Percentiles rank a stretch among this genome's conserved stretches.
Evolutionary conservation across 1,140 invertebrate genomes (phyloP).

Genomic region (Pseudomyrmex dendroicus): DNA sequence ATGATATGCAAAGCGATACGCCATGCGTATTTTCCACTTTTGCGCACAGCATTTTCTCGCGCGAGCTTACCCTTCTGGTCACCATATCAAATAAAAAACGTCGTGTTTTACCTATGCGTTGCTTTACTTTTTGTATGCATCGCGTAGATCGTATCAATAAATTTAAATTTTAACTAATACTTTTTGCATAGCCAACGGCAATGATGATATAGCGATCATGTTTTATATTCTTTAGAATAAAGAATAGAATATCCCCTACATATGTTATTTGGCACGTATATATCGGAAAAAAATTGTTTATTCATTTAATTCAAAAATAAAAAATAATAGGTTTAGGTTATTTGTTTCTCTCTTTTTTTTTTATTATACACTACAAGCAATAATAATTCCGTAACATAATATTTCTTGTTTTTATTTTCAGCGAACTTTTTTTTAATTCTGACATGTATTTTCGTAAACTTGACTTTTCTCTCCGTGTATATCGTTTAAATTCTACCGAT

Average conservation of each 20-base stretch:
- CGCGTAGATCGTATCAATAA: neutral
- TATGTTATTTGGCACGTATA: neutral
- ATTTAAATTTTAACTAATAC: slow-evolving; percentile 39
- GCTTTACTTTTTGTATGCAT: neutral
- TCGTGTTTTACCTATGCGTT: neutral
- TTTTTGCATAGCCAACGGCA: slow-evolving; percentile 3
- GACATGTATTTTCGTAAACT: neutral
- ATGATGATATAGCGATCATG: neutral
- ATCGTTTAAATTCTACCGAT: slow-evolving; percentile 46
- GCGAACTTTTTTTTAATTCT: neutral
- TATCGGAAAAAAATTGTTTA: neutral
- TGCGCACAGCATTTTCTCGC: neutral
- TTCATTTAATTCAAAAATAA: too few species aligned
- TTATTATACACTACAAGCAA: too few species aligned
- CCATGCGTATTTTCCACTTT: slow-evolving; percentile 18
- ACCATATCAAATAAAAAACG: slow-evolving; percentile 20
- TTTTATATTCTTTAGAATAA: neutral
- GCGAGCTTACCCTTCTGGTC: neutral
- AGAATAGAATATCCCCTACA: neutral
- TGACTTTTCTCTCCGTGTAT: neutral
- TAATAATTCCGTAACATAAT: neutral
- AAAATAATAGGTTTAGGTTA: too few species aligned
- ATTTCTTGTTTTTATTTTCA: slow-evolving; percentile 2
- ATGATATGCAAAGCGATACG: slow-evolving; percentile 13
- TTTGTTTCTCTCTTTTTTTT: neutral